Conservation (phyloP, 2,888 invertebrate genomes). For the Drosophila acutilabella region DNA sequence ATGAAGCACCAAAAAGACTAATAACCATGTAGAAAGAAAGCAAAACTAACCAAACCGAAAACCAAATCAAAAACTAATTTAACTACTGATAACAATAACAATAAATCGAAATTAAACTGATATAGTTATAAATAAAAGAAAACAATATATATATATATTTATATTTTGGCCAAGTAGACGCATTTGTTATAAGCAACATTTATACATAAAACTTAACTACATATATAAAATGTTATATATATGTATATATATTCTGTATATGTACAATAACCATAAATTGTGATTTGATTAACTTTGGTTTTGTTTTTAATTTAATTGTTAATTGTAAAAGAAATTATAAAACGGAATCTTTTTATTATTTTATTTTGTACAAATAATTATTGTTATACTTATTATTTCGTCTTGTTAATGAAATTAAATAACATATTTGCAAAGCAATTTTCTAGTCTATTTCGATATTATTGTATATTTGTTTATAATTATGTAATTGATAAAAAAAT, state of each 20-base stretch:
- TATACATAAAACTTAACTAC: constrained; percentile 11
- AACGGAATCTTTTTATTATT: constrained; percentile 22
- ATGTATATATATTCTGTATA: constrained; percentile 37
- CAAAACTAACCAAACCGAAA: constrained; percentile 56
- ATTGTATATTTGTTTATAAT: constrained; percentile 50
- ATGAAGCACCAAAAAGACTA: constrained; percentile 79
- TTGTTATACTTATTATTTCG: constrained; percentile 41
- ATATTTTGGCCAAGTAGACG: constrained; percentile 45
- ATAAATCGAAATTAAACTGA: constrained; percentile 19
- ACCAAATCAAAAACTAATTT: constrained; percentile 15
- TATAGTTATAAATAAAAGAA: constrained; percentile 5
- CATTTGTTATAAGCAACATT: constrained; percentile 49
- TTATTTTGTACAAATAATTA: constrained; percentile 34
- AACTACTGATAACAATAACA: constrained; percentile 21
- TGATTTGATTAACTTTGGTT: constrained; percentile 53
- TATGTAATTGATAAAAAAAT: neutral
- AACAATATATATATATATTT: constrained; percentile 28
- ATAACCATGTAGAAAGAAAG: constrained; percentile 55
- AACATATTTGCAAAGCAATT: constrained; percentile 38
- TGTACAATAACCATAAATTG: constrained; percentile 48
- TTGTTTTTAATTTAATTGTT: constrained; percentile 43
- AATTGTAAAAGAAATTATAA: constrained; percentile 23
- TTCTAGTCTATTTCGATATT: constrained; percentile 40
- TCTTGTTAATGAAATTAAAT: constrained; percentile 32
- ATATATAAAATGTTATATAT: neutral